Conservation (phyloP, 2,888 invertebrate genomes). For the Dysmachus trigonus region DNA sequence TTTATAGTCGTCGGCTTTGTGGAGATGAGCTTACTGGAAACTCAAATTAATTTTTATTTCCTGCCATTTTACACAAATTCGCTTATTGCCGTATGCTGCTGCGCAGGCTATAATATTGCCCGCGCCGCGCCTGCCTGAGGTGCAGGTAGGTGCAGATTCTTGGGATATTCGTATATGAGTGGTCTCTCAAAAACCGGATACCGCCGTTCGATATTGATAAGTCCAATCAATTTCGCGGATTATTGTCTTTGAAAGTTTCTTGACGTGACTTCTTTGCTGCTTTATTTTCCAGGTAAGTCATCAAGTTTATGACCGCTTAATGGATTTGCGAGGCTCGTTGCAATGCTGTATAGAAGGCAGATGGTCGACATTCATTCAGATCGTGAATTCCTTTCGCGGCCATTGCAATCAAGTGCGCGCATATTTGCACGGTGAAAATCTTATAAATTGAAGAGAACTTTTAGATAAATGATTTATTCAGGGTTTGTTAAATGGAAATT, state of each 20-base stretch:
- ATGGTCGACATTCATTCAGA: background rate
- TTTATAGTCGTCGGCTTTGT: background rate
- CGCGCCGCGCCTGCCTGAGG: no score
- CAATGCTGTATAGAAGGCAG: background rate
- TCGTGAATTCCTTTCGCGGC: background rate
- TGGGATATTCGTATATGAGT: background rate
- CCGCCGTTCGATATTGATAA: slow-evolving; percentile 44
- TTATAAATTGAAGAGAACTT: background rate
- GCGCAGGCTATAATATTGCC: no score
- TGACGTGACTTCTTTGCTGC: background rate
- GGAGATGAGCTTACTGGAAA: slow-evolving; percentile 15
- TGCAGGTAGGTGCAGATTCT: background rate
- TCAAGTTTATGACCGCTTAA: slow-evolving; percentile 26
- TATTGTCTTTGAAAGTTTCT: slow-evolving; percentile 37
- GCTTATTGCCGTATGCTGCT: background rate
- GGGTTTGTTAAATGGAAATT: background rate
- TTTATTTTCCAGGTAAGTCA: slow-evolving; percentile 30
- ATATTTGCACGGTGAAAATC: background rate
- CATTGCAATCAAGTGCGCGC: background rate
- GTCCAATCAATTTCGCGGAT: slow-evolving; percentile 44
- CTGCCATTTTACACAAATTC: background rate
- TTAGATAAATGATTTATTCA: background rate
- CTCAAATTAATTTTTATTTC: slow-evolving; percentile 2
- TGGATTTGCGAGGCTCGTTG: background rate
- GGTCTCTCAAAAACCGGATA: slow-evolving; percentile 39